Conservation (phyloP, 92 coral and sea anemone genomes). For the Micromussa lordhowensis region DNA sequence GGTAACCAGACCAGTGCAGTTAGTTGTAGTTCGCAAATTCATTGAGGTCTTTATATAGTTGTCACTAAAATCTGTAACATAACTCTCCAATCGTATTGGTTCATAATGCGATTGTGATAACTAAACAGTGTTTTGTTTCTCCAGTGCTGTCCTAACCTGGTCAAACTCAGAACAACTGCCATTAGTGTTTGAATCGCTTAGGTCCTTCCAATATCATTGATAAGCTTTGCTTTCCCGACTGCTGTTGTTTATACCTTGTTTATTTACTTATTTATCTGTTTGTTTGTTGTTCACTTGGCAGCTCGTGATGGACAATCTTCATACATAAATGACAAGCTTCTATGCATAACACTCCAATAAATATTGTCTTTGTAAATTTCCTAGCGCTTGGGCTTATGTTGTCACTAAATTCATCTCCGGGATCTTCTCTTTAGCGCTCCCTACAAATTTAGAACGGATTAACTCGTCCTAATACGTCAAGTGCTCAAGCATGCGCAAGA, state of each 20-base stretch:
- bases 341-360: neutral
- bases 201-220: neutral
- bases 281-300: neutral
- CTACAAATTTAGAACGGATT: neutral
- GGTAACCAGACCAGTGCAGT: slow-evolving; percentile 5
- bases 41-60: neutral
- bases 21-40: neutral
- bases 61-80: neutral
- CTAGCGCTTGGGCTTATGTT: neutral
- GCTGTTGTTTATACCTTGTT: neutral
- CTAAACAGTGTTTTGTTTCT: neutral
- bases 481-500: neutral
- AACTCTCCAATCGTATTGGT: neutral
- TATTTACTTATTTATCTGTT: neutral
- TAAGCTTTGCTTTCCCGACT: neutral
- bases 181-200: neutral
- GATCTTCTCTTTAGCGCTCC: neutral
- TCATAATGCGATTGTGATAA: neutral
- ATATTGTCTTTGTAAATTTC: neutral
- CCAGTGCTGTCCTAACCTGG: neutral
- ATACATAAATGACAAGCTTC: neutral
- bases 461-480: neutral
- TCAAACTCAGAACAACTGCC: neutral
- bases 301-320: neutral
- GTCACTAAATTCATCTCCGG: neutral